Base-by-base conservation (phyloP, 2,888 invertebrate genomes). In the Stenichneumon culpator region DNA sequence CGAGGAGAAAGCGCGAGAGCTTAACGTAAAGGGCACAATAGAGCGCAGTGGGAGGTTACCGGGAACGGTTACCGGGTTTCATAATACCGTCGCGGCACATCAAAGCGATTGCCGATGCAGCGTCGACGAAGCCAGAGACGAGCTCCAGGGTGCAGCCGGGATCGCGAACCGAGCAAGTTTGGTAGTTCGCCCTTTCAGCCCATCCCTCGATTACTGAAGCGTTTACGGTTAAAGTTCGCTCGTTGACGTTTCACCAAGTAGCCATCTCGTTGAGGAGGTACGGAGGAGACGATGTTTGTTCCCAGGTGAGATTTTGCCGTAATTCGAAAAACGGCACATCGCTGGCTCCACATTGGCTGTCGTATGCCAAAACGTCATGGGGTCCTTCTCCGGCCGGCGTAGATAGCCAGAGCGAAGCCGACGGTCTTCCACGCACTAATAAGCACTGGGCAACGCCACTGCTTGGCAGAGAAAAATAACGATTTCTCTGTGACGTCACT, bases 221-320 rank as follows among this genome's bases (percentile, higher is more conserved):
- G 79, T 73, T 82, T 87, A 86, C 84, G 86, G 87, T 90, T 89
- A 88, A 91, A 91, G 90, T 90, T 91, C 86, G 85, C 88, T 88
- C 88, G 87, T 91, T 87, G 89, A 89, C 84, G 88, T 89, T 88
- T 88, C 87, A 87, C 83, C 25, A 72, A 88, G 87, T 69, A 75
- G 83, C 82, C 77, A 65, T 83, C 16, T 63, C 28, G 60, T 4
- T 63, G 28, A 63, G 28, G 28, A 16, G 32, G 60, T 6, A 7
- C 16, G 28, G 16, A 5, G 32, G 60, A 14, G 16, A 25, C 5
- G 32, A 32, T 32, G 32, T 32, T 32, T 1, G 6, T 25, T 60
- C 60, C 6, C 16, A 68, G 5, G 28, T 14, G 22, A 19, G 25
- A 47, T 14, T 69, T 22, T 14, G 47, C 19, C 14, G 69, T 28